Percentiles rank a stretch among this genome's conserved stretches.
phyloP scores from a whole-genome alignment of 2,113 vertebrate species.

The Lethenteron camtschaticum region DNA sequence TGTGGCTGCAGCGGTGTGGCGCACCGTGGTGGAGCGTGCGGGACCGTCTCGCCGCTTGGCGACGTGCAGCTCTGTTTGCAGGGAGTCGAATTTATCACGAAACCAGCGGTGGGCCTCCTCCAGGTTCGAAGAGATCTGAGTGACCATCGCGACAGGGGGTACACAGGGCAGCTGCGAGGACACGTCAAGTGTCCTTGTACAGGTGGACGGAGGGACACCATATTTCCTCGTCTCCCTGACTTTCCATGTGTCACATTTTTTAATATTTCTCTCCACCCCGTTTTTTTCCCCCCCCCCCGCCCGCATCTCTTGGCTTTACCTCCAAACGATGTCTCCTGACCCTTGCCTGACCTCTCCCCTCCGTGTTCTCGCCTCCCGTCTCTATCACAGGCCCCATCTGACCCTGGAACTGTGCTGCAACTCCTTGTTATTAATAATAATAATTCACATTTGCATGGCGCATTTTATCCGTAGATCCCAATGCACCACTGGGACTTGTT shows the following conservation, averaged over 20 bases:
- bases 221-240: neutral
- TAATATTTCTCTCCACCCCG: too few species aligned
- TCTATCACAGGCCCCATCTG: too few species aligned
- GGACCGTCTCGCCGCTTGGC: neutral
- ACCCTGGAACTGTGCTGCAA: too few species aligned
- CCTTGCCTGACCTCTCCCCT: too few species aligned
- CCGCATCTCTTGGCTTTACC: too few species aligned
- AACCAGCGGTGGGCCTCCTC: constrained; percentile 25
- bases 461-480: too few species aligned
- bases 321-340: too few species aligned
- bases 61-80: constrained; percentile 17
- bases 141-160: neutral
- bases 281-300: too few species aligned
- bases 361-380: too few species aligned
- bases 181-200: neutral
- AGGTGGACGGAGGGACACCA: neutral
- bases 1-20: neutral
- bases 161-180: neutral
- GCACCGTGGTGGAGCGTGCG: neutral
- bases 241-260: neutral
- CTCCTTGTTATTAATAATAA: too few species aligned
- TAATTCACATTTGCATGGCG: too few species aligned
- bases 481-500: too few species aligned
- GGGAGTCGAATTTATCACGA: constrained; percentile 19
- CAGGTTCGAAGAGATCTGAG: constrained; percentile 23